Conservation (phyloP, 2,113 vertebrate species). For the Sterna hirundo region DNA sequence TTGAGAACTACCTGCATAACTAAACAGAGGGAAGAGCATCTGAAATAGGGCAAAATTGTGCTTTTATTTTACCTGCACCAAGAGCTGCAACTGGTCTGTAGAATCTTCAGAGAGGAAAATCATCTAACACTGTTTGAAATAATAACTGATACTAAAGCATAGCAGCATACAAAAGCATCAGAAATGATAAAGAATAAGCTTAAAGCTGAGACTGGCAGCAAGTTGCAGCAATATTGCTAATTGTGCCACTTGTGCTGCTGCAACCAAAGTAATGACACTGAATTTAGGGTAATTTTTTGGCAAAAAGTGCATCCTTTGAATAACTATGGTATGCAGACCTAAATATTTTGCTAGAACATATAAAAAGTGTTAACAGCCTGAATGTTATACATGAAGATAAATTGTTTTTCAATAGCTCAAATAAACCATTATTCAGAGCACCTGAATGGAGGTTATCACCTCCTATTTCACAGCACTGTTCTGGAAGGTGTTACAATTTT, state of each 20-base stretch:
- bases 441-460: slow-evolving; percentile 54
- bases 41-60: slow-evolving; percentile 73
- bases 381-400: slow-evolving; percentile 9
- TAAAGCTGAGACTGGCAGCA: slow-evolving; percentile 60
- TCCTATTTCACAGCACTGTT: slow-evolving; percentile 57
- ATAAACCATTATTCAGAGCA: slow-evolving; percentile 39
- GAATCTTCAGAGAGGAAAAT: slow-evolving; percentile 50
- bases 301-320: slow-evolving; percentile 38
- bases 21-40: slow-evolving; percentile 56
- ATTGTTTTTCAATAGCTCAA: not conserved
- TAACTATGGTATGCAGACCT: not conserved
- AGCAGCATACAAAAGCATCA: slow-evolving; percentile 65
- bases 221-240: slow-evolving; percentile 35
- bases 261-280: slow-evolving; percentile 13
- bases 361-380: not conserved
- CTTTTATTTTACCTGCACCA: slow-evolving; percentile 71
- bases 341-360: not conserved
- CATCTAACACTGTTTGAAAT: slow-evolving; percentile 62
- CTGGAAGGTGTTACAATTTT: slow-evolving; percentile 44
- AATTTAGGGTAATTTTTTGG: not conserved
- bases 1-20: slow-evolving; percentile 41
- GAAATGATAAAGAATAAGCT: slow-evolving; percentile 34
- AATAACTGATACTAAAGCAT: slow-evolving; percentile 29
- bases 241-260: slow-evolving; percentile 44
- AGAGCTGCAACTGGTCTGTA: slow-evolving; percentile 50